Evolutionary conservation across 2,797 vertebrate genomes (phyloP), one percentile per base, ranked within the genome.

Genomic region (Enteromius radiatus): DNA sequence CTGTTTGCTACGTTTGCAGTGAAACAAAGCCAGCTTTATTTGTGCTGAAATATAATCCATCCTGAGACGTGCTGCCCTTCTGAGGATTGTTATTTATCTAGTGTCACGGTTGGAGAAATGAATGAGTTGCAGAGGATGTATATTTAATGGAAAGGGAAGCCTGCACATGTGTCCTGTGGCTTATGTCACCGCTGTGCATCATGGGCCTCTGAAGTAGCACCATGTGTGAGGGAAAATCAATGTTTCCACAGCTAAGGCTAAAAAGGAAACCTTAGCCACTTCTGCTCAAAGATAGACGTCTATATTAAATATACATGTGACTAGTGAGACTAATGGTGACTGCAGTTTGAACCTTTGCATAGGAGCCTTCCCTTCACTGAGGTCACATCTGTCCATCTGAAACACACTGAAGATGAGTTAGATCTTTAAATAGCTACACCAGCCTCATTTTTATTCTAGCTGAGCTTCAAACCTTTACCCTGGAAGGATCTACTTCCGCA

Each of bases 301-400:
- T 86, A 70, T 91, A 90, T 92, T 83, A 93, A 93, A 93, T 90
- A 94, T 90, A 91, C 88, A 93, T 91, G 91, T 93, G 91, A 31
- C 69, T 49, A 82, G 83, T 87, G 21, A 43, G 15, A 87, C 84
- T 87, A 85, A 82, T 41, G 52, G 14, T 70, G 59, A 56, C 87
- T 63, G 84, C 88, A 84, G 88, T 89, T 89, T 88, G 54, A 85
- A 87, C 85, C 82, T 43, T 43, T 11, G 77, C 85, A 86, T 81
- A 74, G 2, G 19, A 78, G 80, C 52, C 83, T 71, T 82, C 86
- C 89, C 89, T 92, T 89, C 87, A 89, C 87, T 86, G 86, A 86
- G 88, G 84, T 85, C 71, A 56, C 31, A 15, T 45, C 43, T 47
- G 12, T 52, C 69, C 11, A 41, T 54, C 63, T 68, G 64, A 21